These are phyloP conservation scores for Norana najaformis DNA, from an alignment of 2,888 invertebrate genomes.

Conservation along the genomic window DNA sequence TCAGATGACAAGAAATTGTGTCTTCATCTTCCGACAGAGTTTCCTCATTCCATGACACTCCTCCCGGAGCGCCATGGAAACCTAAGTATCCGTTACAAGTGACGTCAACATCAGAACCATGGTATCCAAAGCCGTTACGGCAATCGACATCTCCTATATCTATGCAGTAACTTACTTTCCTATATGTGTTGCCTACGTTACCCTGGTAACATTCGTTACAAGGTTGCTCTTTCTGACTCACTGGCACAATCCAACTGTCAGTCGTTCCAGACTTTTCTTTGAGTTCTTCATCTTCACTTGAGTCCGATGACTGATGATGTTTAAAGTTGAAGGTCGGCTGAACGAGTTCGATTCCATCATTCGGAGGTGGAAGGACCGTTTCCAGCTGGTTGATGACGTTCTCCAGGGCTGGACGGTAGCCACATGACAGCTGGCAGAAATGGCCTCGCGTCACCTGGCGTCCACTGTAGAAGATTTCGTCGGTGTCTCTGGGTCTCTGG, in stretches of 20 bases:
- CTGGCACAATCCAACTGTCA: background rate
- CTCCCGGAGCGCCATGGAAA: background rate
- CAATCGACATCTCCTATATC: background rate
- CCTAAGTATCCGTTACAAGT: background rate
- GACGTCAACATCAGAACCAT: background rate
- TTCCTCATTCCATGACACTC: background rate
- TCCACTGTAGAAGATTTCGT: background rate
- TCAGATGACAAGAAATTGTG: background rate
- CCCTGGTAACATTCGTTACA: background rate
- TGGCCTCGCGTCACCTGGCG: background rate
- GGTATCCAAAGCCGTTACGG: background rate
- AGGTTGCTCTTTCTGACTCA: background rate
- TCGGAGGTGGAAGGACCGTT: background rate
- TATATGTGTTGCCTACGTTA: background rate
- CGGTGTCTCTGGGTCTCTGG: background rate
- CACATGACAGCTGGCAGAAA: background rate
- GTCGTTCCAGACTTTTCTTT: background rate
- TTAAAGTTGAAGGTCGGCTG: background rate
- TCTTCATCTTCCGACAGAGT: background rate
- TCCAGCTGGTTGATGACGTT: slow-evolving; percentile 20
- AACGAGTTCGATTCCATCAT: background rate
- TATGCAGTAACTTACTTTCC: background rate
- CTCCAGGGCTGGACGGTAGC: background rate
- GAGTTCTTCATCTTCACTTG: too few relatives aligned
- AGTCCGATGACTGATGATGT: background rate